A percentile compares a stretch with the other conserved stretches of the same genome.
Evolutionary conservation across 2,888 invertebrate genomes (phyloP).

Genomic region (Polydrusus cervinus): DNA sequence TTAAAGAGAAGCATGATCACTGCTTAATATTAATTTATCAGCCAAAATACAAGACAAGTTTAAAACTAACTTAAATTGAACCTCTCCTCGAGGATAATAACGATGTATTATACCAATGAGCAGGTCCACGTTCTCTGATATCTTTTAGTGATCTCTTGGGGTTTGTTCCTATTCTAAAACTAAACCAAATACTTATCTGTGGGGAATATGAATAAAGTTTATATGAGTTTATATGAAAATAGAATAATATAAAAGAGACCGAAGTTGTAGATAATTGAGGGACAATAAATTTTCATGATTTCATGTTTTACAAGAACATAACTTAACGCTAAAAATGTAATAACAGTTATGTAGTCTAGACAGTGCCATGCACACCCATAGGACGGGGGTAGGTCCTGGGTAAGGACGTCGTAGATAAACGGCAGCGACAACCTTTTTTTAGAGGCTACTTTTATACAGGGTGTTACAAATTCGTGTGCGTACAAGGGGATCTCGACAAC

Average conservation of each 20-base stretch:
- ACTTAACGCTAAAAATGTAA: too few relatives aligned
- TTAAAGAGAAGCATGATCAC: not conserved
- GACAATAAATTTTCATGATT: too few relatives aligned
- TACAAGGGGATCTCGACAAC: too few relatives aligned
- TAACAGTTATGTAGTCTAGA: too few relatives aligned
- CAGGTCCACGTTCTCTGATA: slow-evolving; percentile 21
- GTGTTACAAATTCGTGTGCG: too few relatives aligned
- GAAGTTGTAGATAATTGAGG: too few relatives aligned
- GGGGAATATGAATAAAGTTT: slow-evolving; percentile 3
- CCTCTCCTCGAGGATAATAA: slow-evolving; percentile 23
- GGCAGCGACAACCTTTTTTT: too few relatives aligned
- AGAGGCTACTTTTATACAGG: too few relatives aligned
- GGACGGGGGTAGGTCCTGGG: too few relatives aligned
- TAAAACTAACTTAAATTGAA: slow-evolving; percentile 10
- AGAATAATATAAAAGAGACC: not conserved
- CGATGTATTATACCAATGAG: slow-evolving; percentile 10
- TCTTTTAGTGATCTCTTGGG: slow-evolving; percentile 30
- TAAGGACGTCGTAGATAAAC: too few relatives aligned
- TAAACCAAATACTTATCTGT: slow-evolving; percentile 20
- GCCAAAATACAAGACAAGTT: not conserved
- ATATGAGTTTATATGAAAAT: slow-evolving; percentile 2
- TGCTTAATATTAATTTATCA: slow-evolving; percentile 13
- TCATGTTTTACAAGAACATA: too few relatives aligned
- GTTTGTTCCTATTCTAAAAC: slow-evolving; percentile 27
- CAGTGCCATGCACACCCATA: too few relatives aligned